Conservation (phyloP, 1,140 invertebrate species). For the Sweltsa coloradensis region DNA sequence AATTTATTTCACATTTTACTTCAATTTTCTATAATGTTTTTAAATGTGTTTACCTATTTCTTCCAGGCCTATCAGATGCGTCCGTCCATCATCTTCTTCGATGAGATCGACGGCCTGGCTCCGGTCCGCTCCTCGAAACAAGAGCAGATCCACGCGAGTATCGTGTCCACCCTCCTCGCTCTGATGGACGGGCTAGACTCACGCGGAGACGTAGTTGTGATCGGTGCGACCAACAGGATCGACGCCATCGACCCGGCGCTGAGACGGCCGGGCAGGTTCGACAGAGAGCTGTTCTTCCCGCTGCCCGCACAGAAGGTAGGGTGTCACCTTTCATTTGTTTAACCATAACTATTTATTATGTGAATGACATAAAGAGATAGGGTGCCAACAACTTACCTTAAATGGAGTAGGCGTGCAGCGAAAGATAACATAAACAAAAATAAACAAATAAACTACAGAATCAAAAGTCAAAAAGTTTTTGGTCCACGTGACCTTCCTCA, state of each 20-base stretch:
- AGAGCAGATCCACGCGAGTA: conserved; percentile 48
- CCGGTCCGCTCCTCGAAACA: conserved; percentile 44
- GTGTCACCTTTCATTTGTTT: too few species aligned
- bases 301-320: conserved; percentile 30
- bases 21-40: background rate
- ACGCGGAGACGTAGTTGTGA: conserved; percentile 50
- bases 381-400: too few species aligned
- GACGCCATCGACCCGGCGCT: conserved; percentile 62
- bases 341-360: too few species aligned
- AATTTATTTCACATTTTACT: conserved; percentile 16
- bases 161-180: conserved; percentile 48
- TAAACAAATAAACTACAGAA: too few species aligned
- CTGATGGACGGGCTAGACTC: conserved; percentile 61
- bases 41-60: conserved; percentile 5
- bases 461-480: too few species aligned
- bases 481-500: too few species aligned
- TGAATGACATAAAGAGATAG: too few species aligned
- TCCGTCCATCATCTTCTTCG: conserved; percentile 63
- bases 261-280: conserved; percentile 57
- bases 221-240: conserved; percentile 61
- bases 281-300: conserved; percentile 33
- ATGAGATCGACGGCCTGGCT: conserved; percentile 64
- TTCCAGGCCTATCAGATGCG: conserved; percentile 49
- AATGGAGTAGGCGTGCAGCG: too few species aligned
- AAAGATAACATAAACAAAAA: too few species aligned